phyloP scores from a whole-genome alignment of 2,888 invertebrate species.

The Caenorhabditis sulstoni region DNA sequence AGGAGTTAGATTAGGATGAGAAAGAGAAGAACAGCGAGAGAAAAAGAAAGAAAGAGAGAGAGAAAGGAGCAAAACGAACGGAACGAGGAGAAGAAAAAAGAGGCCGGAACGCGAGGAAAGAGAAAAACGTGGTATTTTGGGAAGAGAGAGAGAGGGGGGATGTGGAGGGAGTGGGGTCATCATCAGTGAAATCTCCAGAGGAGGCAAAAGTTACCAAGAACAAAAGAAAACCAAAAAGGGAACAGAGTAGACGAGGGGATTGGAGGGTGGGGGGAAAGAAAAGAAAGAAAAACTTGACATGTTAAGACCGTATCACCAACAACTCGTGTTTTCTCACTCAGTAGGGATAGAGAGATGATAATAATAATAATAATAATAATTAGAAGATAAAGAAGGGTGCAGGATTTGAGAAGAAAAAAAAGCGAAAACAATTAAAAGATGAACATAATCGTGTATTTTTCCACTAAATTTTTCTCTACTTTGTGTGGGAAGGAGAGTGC shows the following conservation, averaged over 20 bases:
- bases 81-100: background rate
- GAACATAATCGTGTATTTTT: conserved; percentile 19
- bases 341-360: background rate
- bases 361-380: background rate
- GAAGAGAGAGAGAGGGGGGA: background rate
- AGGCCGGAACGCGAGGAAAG: background rate
- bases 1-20: background rate
- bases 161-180: too few relatives aligned
- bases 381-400: too few relatives aligned
- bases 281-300: conserved; percentile 49
- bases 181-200: conserved; percentile 14
- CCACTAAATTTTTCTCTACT: conserved; percentile 25
- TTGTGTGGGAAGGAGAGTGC: too few relatives aligned
- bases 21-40: background rate
- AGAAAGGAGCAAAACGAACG: background rate
- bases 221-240: conserved; percentile 20
- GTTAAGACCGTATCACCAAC: conserved; percentile 50
- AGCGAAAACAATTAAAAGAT: too few relatives aligned
- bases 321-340: conserved; percentile 33
- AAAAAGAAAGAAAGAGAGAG: conserved; percentile 1
- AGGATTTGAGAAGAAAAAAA: too few relatives aligned
- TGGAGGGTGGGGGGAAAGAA: too few relatives aligned
- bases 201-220: conserved; percentile 26
- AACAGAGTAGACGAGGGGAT: background rate
- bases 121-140: conserved; percentile 38